phyloP scores from a whole-genome alignment of 2,113 vertebrate species.

The Ornithorhynchus anatinus region DNA sequence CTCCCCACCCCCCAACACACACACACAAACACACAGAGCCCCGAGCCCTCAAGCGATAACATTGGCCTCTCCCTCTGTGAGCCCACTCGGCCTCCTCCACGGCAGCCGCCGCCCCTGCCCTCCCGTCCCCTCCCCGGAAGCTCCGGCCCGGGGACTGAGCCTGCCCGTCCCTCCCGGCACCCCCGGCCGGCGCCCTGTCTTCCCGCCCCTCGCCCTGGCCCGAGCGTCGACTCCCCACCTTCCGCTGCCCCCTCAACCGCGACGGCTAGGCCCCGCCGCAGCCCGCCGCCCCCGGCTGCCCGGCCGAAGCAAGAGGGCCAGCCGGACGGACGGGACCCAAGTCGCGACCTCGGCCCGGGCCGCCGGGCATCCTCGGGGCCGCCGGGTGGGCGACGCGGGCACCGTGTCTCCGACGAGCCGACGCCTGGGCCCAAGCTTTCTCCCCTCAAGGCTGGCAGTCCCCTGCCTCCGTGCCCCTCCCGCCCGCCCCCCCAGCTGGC shows the following conservation, averaged over 20 bases:
- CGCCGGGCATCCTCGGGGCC: not conserved
- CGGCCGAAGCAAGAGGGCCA: not conserved
- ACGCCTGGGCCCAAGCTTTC: not conserved
- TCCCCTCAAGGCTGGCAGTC: not conserved
- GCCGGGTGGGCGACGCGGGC: not conserved
- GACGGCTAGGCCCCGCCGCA: not conserved
- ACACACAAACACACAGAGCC: not conserved
- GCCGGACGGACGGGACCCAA: too few relatives aligned
- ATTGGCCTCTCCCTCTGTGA: not conserved
- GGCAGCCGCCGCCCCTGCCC: not conserved
- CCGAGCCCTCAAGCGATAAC: not conserved
- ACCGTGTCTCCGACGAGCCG: not conserved
- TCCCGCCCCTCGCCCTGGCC: not conserved
- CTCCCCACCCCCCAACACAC: not conserved
- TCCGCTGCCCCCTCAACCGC: not conserved
- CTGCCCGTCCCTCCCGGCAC: not conserved
- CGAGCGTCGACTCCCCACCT: not conserved
- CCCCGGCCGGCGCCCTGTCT: not conserved
- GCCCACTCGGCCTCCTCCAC: accelerated
- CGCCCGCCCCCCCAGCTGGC: not conserved
- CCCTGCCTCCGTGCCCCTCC: accelerated
- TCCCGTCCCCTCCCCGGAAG: not conserved
- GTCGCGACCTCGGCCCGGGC: accelerated
- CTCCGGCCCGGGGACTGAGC: not conserved
- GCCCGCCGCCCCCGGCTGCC: not conserved